Evolutionary conservation across 2,888 invertebrate genomes (phyloP).

Genomic region (Drosophila kanekoi): DNA sequence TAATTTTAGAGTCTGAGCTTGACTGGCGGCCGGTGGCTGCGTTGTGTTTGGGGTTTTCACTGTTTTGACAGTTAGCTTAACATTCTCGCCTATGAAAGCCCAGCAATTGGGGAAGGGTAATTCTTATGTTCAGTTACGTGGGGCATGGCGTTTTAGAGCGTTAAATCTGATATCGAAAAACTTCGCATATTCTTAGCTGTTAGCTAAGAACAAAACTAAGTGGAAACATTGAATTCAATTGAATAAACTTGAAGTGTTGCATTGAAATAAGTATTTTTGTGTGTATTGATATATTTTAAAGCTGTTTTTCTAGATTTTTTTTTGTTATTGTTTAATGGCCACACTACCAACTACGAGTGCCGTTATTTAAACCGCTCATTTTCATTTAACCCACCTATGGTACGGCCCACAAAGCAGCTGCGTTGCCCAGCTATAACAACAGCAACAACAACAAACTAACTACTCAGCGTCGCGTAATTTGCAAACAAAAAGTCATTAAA

Average conservation of each 20-base stretch:
- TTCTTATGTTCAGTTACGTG: neutral
- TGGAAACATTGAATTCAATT: too few relatives aligned
- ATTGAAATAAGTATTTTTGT: neutral
- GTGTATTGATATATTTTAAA: neutral
- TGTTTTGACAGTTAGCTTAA: constrained; percentile 35
- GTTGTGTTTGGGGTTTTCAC: constrained; percentile 33
- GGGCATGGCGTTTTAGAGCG: neutral
- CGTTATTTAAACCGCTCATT: constrained; percentile 40
- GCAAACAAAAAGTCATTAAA: constrained; percentile 73
- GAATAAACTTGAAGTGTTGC: too few relatives aligned
- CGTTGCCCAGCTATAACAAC: constrained; percentile 11
- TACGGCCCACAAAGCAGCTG: constrained; percentile 11
- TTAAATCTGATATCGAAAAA: neutral
- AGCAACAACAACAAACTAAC: constrained; percentile 19
- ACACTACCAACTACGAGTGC: constrained; percentile 19
- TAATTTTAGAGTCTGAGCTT: constrained; percentile 31
- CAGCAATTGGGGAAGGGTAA: neutral
- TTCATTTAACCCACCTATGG: constrained; percentile 25
- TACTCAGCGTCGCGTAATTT: constrained; percentile 55
- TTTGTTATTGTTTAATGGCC: too few relatives aligned
- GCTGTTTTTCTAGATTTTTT: too few relatives aligned
- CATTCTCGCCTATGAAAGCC: constrained; percentile 15
- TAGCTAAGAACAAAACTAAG: too few relatives aligned
- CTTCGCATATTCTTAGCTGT: too few relatives aligned
- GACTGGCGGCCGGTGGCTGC: constrained; percentile 22